Evolutionary conservation across 2,888 invertebrate genomes (phyloP), one percentile per base, ranked within the genome.

Genomic region (Microctonus hyperodae): DNA sequence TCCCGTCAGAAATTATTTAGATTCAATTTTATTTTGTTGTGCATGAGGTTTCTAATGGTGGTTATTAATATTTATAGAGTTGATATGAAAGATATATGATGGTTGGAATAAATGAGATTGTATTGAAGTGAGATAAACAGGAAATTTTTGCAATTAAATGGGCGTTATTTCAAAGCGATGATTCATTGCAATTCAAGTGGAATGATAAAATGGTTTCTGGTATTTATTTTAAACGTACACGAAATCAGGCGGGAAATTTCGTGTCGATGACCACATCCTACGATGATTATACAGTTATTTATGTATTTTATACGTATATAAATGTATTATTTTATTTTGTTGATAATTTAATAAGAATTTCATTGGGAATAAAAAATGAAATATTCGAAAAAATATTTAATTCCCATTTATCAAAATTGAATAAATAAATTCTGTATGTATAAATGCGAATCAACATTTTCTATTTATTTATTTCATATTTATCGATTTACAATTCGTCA

Each of bases 181-280:
- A 51, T 25, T 51, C 51, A 51, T 11, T 51, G 11, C 2, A 51
- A 25, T 23, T 51, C 51, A 51, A 51, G 25, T 23, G 51, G 51
- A 25, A 13, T 51, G 22, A 51, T 22, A 25, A 23, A 23, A 51
- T 44, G 44, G n/a, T 5, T 16, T 16, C n/a, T 44, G 5, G 16
- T 16, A 44, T 44, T 7, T n/a, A 16, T 44, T 44, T 11, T 51
- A 11, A 51, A 51, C 51, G 51, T 16, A 50, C 11, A 5, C 10
- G n/a, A 13, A 3, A 51, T 2, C 25, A 25, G 23, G 51, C 51
- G 51, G 51, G 51, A 51, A 51, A 51, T 13, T 44, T 51, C 13
- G 22, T 25, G 16, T 44, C 44, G 44, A 44, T 44, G 44, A 51
- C 51, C 51, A 51, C 51, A 51, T 51, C 51, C 51, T 23, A 23